phyloP scores from a whole-genome alignment of 2,888 invertebrate species.

The Parochlus steinenii region DNA sequence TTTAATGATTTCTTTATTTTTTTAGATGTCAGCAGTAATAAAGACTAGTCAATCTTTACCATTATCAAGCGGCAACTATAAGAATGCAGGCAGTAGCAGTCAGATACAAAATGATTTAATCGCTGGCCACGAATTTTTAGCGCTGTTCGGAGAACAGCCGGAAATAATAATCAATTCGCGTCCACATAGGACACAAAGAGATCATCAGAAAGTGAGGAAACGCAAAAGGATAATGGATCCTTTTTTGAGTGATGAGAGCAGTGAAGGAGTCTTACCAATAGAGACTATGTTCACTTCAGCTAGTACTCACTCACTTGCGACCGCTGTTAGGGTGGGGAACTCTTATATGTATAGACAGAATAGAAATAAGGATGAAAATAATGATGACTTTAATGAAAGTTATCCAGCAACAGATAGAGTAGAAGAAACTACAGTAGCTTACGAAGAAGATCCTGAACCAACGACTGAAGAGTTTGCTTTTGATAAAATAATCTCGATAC shows the following conservation, averaged over 20 bases:
- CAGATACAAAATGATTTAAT: conserved; percentile 27
- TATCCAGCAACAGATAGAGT: conserved; percentile 17
- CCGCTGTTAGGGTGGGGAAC: too few relatives aligned
- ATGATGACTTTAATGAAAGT: conserved; percentile 16
- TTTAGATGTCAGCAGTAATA: too few relatives aligned
- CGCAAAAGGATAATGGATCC: too few relatives aligned
- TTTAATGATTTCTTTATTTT: too few relatives aligned
- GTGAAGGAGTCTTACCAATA: conserved; percentile 4
- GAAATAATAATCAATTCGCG: too few relatives aligned
- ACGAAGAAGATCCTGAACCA: conserved; percentile 18
- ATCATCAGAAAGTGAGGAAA: too few relatives aligned
- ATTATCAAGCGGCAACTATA: too few relatives aligned
- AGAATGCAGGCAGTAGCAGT: too few relatives aligned
- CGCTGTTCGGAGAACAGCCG: conserved; percentile 24
- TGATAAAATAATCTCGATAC: conserved; percentile 13
- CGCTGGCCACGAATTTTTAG: conserved; percentile 27
- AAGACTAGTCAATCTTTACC: too few relatives aligned
- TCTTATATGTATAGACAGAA: too few relatives aligned
- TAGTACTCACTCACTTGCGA: too few relatives aligned
- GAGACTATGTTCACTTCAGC: conserved; percentile 12
- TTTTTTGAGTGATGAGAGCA: conserved; percentile 1
- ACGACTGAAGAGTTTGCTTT: conserved; percentile 18
- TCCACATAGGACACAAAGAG: too few relatives aligned
- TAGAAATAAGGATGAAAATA: conserved; percentile 14
- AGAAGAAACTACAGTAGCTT: conserved; percentile 11